These are phyloP conservation scores for Slavum lentiscoides DNA, from an alignment of 2,888 invertebrate genomes.

Conservation along the genomic window DNA sequence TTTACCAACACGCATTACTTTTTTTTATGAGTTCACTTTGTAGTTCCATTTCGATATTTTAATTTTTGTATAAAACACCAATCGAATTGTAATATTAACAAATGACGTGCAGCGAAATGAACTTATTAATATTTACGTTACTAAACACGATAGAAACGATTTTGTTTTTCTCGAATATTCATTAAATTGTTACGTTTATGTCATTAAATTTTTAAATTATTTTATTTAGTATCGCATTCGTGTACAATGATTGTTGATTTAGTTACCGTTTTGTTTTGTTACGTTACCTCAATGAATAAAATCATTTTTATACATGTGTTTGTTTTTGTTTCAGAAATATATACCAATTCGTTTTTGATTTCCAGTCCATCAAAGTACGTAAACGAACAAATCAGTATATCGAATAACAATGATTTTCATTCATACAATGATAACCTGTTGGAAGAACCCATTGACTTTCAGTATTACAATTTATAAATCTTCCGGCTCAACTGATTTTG, in stretches of 20 bases:
- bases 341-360: constrained; percentile 52
- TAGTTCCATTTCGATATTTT: no score
- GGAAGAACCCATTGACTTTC: constrained; percentile 49
- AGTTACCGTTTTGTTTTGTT: constrained; percentile 6
- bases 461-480: constrained; percentile 51
- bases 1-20: no score
- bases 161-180: no score
- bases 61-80: no score
- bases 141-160: no score
- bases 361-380: constrained; percentile 45
- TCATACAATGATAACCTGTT: constrained; percentile 45
- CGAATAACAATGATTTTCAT: constrained; percentile 51
- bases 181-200: no score
- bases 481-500: constrained; percentile 31
- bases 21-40: no score
- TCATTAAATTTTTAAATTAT: no score
- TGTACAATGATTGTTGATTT: background rate
- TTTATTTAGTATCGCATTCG: no score
- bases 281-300: constrained; percentile 20
- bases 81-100: no score
- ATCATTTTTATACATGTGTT: constrained; percentile 39
- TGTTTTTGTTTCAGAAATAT: constrained; percentile 52
- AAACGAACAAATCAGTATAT: constrained; percentile 45
- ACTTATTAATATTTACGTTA: no score
- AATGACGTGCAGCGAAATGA: no score